Evolutionary conservation across 2,113 vertebrate species (phyloP), one percentile per base, ranked within the genome.

Genomic region (Vulpes vulpes): DNA sequence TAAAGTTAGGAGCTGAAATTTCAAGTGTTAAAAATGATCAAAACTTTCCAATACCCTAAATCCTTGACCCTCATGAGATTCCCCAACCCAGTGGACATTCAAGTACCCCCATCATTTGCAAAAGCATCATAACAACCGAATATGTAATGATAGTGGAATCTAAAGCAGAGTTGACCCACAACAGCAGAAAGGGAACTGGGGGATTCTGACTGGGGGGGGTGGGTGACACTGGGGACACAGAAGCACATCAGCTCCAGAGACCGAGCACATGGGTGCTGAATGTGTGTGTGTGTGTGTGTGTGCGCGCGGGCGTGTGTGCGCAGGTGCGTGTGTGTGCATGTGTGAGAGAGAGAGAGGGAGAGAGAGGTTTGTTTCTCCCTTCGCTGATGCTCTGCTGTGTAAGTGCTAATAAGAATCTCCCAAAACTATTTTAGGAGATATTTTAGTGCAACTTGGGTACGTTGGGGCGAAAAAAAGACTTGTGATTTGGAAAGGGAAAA

Each of bases 321-420:
- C 43, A 43, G 43, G 43, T 43, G 7, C 43, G 43, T 43, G 43
- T 43, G 43, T 43, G 43, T 43, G 43, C 43, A 43, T 43, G 32
- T 25, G 11, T 2, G 14, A 27, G 43, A 4, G 5, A 10, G 16
- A 10, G 57, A n/a, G 35, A 43, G 10, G 73, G 0, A 10, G 85
- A 32, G 43, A 38, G 73, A 59, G 0, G 3, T 22, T 65, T 53
- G 78, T 90, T 79, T 93, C 25, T 85, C 35, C 79, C 71, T 84
- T 57, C 38, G 16, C 0, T 49, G 96, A 94, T 11, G 0, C 16
- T 15, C 12, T 85, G 5, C 27, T 95, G 62, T 82, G 96, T 96
- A 95, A 62, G 8, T 80, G 49, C 65, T 95, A 81, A 65, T 97
- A 97, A 96, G 81, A 96, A 35, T 60, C 93, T 96, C 84, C 60